Conservation (phyloP, 2,113 vertebrate species). For the Bos taurus region DNA sequence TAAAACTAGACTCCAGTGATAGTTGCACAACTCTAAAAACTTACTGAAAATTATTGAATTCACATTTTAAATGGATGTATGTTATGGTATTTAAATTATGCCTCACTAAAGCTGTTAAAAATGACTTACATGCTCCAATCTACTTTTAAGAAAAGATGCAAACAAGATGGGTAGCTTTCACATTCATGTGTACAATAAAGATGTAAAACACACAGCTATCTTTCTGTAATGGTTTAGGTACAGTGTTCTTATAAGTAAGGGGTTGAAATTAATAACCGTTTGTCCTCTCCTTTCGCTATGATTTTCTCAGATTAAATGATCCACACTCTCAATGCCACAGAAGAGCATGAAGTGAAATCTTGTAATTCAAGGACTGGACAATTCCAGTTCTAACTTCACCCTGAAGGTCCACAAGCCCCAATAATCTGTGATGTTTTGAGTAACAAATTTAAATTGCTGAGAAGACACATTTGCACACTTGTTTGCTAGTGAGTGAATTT, state of each 20-base stretch:
- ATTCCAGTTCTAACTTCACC: neutral
- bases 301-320: neutral
- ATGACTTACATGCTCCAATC: constrained; percentile 26
- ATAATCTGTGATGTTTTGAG: neutral
- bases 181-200: neutral
- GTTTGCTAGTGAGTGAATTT: neutral
- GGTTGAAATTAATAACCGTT: neutral
- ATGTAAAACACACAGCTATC: neutral
- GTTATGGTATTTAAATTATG: neutral
- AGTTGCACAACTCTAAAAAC: neutral
- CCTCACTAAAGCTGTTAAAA: neutral
- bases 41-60: neutral
- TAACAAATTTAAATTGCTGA: neutral
- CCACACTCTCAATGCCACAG: neutral
- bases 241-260: neutral
- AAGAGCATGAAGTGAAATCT: neutral
- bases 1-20: neutral
- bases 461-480: neutral
- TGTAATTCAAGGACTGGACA: neutral
- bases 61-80: neutral
- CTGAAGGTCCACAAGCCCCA: neutral
- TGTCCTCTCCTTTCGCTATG: neutral
- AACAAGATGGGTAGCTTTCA: neutral
- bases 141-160: constrained; percentile 45
- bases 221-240: neutral